A percentile compares a stretch with the other conserved stretches of the same genome.
Evolutionary conservation across 2,888 invertebrate genomes (phyloP).

Genomic region (Rosalia funebris): DNA sequence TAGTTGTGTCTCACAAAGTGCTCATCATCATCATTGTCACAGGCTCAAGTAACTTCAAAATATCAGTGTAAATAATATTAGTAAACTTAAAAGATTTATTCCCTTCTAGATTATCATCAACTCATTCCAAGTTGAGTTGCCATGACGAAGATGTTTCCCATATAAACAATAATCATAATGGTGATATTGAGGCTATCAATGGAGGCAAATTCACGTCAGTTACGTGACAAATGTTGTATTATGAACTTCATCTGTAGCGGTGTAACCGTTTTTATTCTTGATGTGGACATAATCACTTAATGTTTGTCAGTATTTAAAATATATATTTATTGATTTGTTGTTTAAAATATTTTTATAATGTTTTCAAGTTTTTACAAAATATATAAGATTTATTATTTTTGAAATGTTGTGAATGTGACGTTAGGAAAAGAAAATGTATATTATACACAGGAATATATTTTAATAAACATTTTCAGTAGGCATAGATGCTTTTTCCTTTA

Average conservation of each 20-base stretch:
- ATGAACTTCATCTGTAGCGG: not conserved
- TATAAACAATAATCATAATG: slow-evolving; percentile 1
- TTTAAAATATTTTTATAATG: not conserved
- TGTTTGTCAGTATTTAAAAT: slow-evolving; percentile 1
- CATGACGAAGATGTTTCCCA: not conserved
- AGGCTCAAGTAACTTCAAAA: too few relatives aligned
- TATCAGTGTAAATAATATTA: too few relatives aligned
- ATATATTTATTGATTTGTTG: slow-evolving; percentile 1
- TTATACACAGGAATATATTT: too few relatives aligned
- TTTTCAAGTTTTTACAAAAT: too few relatives aligned
- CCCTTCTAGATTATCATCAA: slow-evolving; percentile 34
- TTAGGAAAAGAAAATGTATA: too few relatives aligned
- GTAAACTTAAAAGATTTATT: too few relatives aligned
- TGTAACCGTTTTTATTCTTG: slow-evolving; percentile 5
- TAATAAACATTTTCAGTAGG: not conserved
- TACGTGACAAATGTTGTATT: slow-evolving; percentile 14
- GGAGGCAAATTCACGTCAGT: too few relatives aligned
- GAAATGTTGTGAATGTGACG: too few relatives aligned
- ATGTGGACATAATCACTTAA: not conserved
- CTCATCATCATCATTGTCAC: too few relatives aligned
- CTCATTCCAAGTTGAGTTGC: slow-evolving; percentile 30
- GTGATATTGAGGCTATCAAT: not conserved
- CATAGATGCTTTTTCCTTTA: not conserved
- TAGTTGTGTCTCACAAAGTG: too few relatives aligned
- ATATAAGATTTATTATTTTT: too few relatives aligned